A percentile compares a stretch with the other conserved stretches of the same genome.
phyloP scores from a whole-genome alignment of 1,140 invertebrate species.

The Drosophila watanabei region DNA sequence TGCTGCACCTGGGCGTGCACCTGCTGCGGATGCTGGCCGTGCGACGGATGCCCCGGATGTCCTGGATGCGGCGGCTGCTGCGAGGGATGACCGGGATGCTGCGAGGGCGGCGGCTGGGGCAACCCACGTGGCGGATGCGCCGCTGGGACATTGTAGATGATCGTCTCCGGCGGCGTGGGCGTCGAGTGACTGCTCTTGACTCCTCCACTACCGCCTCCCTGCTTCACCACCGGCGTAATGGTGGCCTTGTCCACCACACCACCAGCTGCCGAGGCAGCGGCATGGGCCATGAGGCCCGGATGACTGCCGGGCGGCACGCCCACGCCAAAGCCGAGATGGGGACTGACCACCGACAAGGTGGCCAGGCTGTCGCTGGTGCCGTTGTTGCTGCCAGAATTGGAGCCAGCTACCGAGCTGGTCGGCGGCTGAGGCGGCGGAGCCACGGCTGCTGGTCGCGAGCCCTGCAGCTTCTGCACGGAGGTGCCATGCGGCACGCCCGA shows the following conservation, averaged over 20 bases:
- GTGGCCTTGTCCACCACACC: slow-evolving; percentile 74
- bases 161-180: slow-evolving; percentile 86
- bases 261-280: background rate
- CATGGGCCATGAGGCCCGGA: slow-evolving; percentile 64
- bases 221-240: slow-evolving; percentile 86
- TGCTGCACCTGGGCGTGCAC: slow-evolving; percentile 51
- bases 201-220: slow-evolving; percentile 87
- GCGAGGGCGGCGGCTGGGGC: slow-evolving; percentile 23
- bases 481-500: slow-evolving; percentile 62
- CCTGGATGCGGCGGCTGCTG: slow-evolving; percentile 1
- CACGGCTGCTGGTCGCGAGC: slow-evolving; percentile 12
- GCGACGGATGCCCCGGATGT: slow-evolving; percentile 14
- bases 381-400: slow-evolving; percentile 21
- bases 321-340: slow-evolving; percentile 77
- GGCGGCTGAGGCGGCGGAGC: slow-evolving; percentile 23
- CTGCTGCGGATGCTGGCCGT: slow-evolving; percentile 24
- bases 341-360: slow-evolving; percentile 89
- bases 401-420: background rate
- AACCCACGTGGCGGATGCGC: slow-evolving; percentile 26
- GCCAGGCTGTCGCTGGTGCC: slow-evolving; percentile 86
- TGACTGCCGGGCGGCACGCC: slow-evolving; percentile 63
- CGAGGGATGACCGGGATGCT: slow-evolving; percentile 25
- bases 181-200: slow-evolving; percentile 46
- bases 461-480: slow-evolving; percentile 65
- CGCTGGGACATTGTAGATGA: slow-evolving; percentile 82